Evolutionary conservation across 2,888 invertebrate genomes (phyloP).

Genomic region (Hirtodrosophila trivittata): DNA sequence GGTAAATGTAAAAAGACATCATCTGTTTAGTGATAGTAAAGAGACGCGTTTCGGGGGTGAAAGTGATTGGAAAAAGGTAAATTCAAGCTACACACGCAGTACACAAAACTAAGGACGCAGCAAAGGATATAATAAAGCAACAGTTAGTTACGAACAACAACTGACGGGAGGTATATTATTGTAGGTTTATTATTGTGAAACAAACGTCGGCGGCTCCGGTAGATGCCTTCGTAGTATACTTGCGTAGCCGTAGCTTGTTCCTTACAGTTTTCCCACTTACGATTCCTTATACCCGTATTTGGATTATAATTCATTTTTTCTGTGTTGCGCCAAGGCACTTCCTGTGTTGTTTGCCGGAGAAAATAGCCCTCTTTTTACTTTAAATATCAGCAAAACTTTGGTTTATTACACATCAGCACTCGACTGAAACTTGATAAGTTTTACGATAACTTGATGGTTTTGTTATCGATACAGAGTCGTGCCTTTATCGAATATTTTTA

Average conservation of each 20-base stretch:
- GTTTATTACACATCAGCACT: conserved; percentile 69
- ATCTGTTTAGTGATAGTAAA: conserved; percentile 14
- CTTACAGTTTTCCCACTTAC: conserved; percentile 84
- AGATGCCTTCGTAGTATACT: conserved; percentile 65
- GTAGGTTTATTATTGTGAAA: no score
- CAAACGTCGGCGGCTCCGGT: background rate
- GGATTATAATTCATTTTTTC: conserved; percentile 82
- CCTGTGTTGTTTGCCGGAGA: background rate
- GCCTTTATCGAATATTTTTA: conserved; percentile 19
- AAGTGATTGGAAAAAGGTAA: conserved; percentile 56
- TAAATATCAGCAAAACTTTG: conserved; percentile 49
- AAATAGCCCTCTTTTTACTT: conserved; percentile 25
- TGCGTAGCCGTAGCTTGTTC: conserved; percentile 79
- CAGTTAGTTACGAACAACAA: no score
- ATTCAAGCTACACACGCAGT: conserved; percentile 73
- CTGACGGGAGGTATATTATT: no score
- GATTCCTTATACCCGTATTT: conserved; percentile 81
- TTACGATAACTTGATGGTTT: conserved; percentile 18
- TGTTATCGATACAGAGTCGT: conserved; percentile 18
- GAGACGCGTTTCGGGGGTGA: background rate
- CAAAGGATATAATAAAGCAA: conserved; percentile 3
- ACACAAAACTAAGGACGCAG: conserved; percentile 34
- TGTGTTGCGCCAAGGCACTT: conserved; percentile 4
- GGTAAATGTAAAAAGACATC: conserved; percentile 21
- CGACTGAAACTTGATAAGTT: conserved; percentile 34